Evolutionary conservation across 2,797 vertebrate species (phyloP).

Genomic region (Sebastes hubbsi): DNA sequence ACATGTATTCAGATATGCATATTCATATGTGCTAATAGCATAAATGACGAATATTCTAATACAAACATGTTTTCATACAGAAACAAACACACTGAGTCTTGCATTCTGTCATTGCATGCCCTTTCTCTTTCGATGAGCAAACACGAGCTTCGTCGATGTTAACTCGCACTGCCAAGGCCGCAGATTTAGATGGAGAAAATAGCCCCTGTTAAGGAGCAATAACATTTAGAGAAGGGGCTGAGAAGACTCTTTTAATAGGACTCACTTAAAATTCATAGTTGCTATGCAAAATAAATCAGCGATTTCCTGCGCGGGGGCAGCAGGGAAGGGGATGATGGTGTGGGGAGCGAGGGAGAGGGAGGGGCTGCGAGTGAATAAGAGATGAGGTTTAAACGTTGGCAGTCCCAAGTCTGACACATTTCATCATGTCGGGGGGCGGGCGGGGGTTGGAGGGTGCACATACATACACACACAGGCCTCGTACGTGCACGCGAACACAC

Average conservation of each 20-base stretch:
- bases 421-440: constrained; percentile 75
- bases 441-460: not conserved
- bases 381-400: constrained; percentile 84
- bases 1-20: constrained; percentile 1
- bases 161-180: constrained; percentile 45
- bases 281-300: constrained; percentile 88
- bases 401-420: constrained; percentile 81
- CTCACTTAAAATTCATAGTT: constrained; percentile 87
- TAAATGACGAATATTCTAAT: not conserved
- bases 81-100: not conserved
- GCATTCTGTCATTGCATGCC: not conserved
- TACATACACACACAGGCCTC: not conserved
- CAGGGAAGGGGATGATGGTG: constrained; percentile 57
- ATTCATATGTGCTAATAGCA: not conserved
- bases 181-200: constrained; percentile 70
- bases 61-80: not conserved
- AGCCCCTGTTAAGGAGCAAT: constrained; percentile 67
- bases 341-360: constrained; percentile 55
- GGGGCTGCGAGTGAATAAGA: constrained; percentile 81
- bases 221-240: constrained; percentile 75
- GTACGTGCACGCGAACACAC: not conserved
- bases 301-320: constrained; percentile 69
- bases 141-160: constrained; percentile 18
- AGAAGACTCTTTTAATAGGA: constrained; percentile 77
- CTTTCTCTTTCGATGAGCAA: constrained; percentile 37